Evolutionary conservation across 2,113 vertebrate genomes (phyloP).

Genomic region (Epinephelus lanceolatus): DNA sequence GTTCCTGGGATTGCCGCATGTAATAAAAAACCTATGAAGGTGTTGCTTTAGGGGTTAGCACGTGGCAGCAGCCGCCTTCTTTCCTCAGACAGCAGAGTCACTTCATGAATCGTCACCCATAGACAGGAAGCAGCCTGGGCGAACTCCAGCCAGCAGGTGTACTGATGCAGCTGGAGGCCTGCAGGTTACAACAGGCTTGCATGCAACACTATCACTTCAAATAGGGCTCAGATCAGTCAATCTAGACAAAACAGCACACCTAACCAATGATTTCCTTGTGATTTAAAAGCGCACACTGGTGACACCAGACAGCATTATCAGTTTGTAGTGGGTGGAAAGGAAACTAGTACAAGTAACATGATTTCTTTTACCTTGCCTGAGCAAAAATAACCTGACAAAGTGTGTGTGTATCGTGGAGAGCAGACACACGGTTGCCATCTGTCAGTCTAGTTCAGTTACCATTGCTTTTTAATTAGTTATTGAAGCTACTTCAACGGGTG

Average conservation of each 20-base stretch:
- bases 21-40: constrained; percentile 46
- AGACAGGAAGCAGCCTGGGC: constrained; percentile 53
- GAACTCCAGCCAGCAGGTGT: constrained; percentile 69
- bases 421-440: constrained; percentile 10
- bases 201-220: constrained; percentile 32
- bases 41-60: constrained; percentile 59
- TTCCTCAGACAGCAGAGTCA: constrained; percentile 48
- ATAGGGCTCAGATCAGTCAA: constrained; percentile 31
- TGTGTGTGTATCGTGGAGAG: background rate
- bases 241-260: constrained; percentile 39
- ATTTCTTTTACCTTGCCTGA: background rate
- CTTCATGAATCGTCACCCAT: constrained; percentile 29
- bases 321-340: background rate
- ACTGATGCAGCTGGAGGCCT: constrained; percentile 61
- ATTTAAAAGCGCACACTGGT: background rate
- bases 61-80: constrained; percentile 59
- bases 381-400: background rate
- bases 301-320: background rate
- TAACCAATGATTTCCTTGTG: constrained; percentile 13
- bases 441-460: constrained; percentile 7
- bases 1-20: constrained; percentile 45
- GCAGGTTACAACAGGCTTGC: constrained; percentile 70
- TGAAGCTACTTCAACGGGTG: background rate
- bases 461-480: background rate
- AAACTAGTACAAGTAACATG: background rate